phyloP scores from a whole-genome alignment of 1,140 invertebrate genomes.

The Magallana angulata region DNA sequence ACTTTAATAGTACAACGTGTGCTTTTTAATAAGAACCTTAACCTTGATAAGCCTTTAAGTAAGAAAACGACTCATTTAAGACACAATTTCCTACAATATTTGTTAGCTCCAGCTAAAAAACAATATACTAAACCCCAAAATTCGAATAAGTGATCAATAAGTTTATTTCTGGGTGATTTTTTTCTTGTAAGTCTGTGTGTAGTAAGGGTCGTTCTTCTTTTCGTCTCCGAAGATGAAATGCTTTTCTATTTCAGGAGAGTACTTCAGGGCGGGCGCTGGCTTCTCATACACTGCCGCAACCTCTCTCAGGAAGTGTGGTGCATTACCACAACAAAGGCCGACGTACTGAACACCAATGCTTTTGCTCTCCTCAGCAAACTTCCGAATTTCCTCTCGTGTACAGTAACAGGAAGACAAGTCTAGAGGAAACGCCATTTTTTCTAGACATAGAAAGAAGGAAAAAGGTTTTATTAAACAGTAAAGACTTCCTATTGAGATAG shows the following conservation, averaged over 20 bases:
- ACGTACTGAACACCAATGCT: slow-evolving; percentile 68
- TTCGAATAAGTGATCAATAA: not conserved
- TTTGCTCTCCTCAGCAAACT: slow-evolving; percentile 62
- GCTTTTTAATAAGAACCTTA: too few relatives aligned
- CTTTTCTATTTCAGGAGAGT: slow-evolving; percentile 50
- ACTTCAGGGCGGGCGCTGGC: slow-evolving; percentile 60
- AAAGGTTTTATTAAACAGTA: not conserved
- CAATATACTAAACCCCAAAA: too few relatives aligned
- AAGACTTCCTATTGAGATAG: too few relatives aligned
- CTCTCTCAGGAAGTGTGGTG: slow-evolving; percentile 59
- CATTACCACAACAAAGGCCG: slow-evolving; percentile 71
- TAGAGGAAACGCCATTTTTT: slow-evolving; percentile 51
- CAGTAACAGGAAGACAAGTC: slow-evolving; percentile 51
- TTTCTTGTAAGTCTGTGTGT: slow-evolving; percentile 20
- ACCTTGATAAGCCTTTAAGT: too few relatives aligned
- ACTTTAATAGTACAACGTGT: too few relatives aligned
- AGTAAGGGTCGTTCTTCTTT: slow-evolving; percentile 32
- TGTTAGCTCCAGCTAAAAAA: too few relatives aligned
- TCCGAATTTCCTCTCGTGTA: slow-evolving; percentile 58
- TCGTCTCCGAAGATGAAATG: slow-evolving; percentile 48
- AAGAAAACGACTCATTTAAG: too few relatives aligned
- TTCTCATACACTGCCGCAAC: slow-evolving; percentile 65
- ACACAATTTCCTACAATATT: too few relatives aligned
- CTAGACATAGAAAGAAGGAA: slow-evolving; percentile 21
- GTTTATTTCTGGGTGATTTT: slow-evolving; percentile 15